These are phyloP conservation scores for Parascotia fuliginaria DNA, from an alignment of 2,888 invertebrate species.

Conservation along the genomic window DNA sequence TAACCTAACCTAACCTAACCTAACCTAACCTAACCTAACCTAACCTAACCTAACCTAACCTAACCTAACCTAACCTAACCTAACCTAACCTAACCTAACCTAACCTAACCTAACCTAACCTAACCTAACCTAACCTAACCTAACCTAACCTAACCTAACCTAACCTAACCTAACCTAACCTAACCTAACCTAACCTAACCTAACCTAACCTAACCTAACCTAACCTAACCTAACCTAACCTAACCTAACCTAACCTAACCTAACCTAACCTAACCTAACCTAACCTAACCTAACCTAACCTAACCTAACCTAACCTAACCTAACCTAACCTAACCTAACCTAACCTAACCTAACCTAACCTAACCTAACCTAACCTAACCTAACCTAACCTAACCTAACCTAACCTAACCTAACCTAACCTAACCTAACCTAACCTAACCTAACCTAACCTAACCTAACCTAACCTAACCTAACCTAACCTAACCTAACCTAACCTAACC, in stretches of 20 bases:
- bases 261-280: conserved; percentile 6
- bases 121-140: conserved; percentile 13
- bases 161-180: conserved; percentile 18
- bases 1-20: conserved; percentile 15
- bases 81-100: conserved; percentile 19
- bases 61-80: conserved; percentile 23
- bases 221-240: conserved; percentile 13
- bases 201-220: conserved; percentile 14
- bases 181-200: conserved; percentile 11
- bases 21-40: conserved; percentile 26
- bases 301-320: conserved; percentile 9
- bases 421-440: conserved; percentile 2
- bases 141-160: conserved; percentile 13
- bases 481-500: conserved; percentile 7
- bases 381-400: conserved; percentile 5
- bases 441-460: conserved; percentile 1
- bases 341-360: conserved; percentile 9
- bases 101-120: conserved; percentile 22
- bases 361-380: conserved; percentile 7
- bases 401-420: conserved; percentile 6
- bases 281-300: conserved; percentile 5
- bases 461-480: conserved; percentile 6
- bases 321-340: conserved; percentile 6
- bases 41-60: conserved; percentile 19
- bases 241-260: conserved; percentile 7